Base-by-base conservation (phyloP, 2,113 vertebrate genomes). In the Nannobrachium achirus region DNA sequence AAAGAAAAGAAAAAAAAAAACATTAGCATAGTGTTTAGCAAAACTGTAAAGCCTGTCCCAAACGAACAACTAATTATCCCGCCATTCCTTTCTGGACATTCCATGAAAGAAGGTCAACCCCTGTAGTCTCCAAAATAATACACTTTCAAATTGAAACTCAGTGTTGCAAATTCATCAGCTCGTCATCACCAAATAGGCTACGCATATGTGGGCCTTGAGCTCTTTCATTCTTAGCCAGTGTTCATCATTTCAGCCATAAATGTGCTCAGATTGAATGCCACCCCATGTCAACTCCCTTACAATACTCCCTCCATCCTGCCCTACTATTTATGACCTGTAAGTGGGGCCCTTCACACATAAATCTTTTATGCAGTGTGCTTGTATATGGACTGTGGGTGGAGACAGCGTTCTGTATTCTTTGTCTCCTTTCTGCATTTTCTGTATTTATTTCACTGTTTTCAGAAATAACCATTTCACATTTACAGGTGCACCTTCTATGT, bases 381-480 rank as follows among this genome's bases (percentile, higher is more conserved):
- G 9, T 41, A 7, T 8, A 2, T 42, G 3, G 16, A 66, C 81
- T 78, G 71, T 33, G 78, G 86, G 56, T 76, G 82, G 82, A 63
- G 79, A 79, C 73, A 72, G 48, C 0, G 0, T 38, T 79, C 56
- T 15, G 1, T 51, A 18, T 69, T 33, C 25, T 33, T 19, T 19
- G 20, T 56, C 60, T 61, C 10, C 19, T 19, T 66, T 8, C 20
- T 11, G 0, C 49, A 14, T 10, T 52, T 19, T 67, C 19, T 52
- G 4, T 25, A 45, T 73, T 71, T 25, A 58, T 58, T 8, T 16
- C 41, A 63, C 8, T 66, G 55, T 58, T 18, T 58, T 48, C n/a
- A 60, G 9, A 69, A 73, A 76, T 60, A 16, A 3, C 45, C 69
- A 10, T 58, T 11, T 63, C 9, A 46, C 18, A 6, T 10, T 19